Conservation (phyloP, 2,888 invertebrate genomes). For the Auanema sp. region DNA sequence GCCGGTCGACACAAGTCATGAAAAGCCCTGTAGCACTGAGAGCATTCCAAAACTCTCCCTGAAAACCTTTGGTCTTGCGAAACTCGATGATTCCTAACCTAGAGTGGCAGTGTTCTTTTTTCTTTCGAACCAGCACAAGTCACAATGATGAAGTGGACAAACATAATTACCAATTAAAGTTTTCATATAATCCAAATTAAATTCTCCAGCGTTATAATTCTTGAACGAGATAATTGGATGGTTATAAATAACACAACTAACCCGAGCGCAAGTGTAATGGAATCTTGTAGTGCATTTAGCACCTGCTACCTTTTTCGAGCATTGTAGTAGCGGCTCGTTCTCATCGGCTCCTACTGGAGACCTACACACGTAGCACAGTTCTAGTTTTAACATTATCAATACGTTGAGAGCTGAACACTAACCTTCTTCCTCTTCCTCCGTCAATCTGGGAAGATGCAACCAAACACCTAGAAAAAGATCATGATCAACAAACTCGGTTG, state of each 20-base stretch:
- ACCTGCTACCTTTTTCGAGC: not conserved
- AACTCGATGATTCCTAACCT: not conserved
- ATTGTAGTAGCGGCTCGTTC: not conserved
- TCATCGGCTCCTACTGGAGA: not conserved
- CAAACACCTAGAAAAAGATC: too few relatives aligned
- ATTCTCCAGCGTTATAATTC: conserved; percentile 1
- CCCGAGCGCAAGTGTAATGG: not conserved
- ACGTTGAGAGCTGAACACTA: too few relatives aligned
- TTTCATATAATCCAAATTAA: not conserved
- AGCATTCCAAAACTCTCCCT: conserved; percentile 4
- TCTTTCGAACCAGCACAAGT: conserved; percentile 7
- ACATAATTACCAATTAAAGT: not conserved
- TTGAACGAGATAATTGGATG: not conserved
- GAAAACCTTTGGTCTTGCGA: not conserved
- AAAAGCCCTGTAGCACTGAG: conserved; percentile 4
- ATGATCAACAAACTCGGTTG: too few relatives aligned
- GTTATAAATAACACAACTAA: not conserved
- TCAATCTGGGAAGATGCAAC: too few relatives aligned
- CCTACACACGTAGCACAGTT: not conserved
- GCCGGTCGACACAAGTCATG: conserved; percentile 10
- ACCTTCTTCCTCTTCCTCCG: too few relatives aligned
- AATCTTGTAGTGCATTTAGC: not conserved
- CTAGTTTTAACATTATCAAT: not conserved
- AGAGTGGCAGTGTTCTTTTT: conserved; percentile 6
- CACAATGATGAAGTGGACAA: conserved; percentile 18